Conservation (phyloP, 2,113 vertebrate species). For the Oreochromis spilurus region DNA sequence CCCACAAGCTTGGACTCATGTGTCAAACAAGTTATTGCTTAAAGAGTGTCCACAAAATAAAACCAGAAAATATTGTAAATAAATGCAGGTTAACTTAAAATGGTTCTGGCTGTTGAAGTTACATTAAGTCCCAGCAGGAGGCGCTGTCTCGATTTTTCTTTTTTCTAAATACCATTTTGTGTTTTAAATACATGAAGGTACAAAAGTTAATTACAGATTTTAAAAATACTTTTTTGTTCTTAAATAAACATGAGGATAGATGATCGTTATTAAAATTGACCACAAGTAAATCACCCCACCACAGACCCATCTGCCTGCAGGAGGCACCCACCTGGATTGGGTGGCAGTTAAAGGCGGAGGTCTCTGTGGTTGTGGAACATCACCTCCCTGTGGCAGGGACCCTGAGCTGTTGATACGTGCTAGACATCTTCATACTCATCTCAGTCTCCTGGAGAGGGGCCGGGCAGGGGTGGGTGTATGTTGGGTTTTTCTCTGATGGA, state of each 20-base stretch:
- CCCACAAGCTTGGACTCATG: not conserved
- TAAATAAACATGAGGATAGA: not conserved
- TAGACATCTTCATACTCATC: not conserved
- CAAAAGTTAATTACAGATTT: not conserved
- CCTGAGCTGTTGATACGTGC: too few relatives aligned
- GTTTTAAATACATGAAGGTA: not conserved
- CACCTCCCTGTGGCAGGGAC: rapidly evolving
- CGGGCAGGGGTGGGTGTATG: not conserved
- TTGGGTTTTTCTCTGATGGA: too few relatives aligned
- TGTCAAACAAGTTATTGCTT: rapidly evolving
- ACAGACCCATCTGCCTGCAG: not conserved
- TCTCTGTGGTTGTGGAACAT: not conserved
- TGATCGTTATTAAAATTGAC: not conserved
- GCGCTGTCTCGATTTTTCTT: rapidly evolving
- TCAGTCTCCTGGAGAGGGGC: not conserved
- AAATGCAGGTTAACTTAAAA: not conserved
- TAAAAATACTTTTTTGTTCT: not conserved
- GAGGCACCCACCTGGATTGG: not conserved
- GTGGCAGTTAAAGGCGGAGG: not conserved
- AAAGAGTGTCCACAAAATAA: not conserved
- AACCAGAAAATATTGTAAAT: not conserved
- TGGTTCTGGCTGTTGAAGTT: not conserved
- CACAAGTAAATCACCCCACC: not conserved
- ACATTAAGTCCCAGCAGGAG: not conserved
- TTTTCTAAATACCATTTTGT: not conserved